Evolutionary conservation across 2,888 invertebrate genomes (phyloP), one percentile per base, ranked within the genome.

Genomic region (Pemphredon lugubris): DNA sequence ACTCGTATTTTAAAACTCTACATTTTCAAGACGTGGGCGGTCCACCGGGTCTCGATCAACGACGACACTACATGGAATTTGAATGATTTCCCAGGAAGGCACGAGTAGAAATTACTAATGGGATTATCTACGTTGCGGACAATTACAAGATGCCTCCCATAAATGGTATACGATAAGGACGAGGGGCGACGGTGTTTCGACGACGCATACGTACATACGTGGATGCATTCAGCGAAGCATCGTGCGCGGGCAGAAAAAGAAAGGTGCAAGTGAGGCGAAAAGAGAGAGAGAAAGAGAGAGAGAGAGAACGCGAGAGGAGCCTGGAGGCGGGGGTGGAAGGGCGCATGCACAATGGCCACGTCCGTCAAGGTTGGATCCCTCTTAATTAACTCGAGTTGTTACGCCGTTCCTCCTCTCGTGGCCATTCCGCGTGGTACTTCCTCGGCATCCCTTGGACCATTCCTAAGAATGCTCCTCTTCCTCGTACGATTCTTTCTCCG

Each of bases 341-440:
- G 70, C 77, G 79, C 69, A 53, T 66, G 82, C 82, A 87, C 87
- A 87, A 87, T 87, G 83, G 83, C 81, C 75, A 82, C 76, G 87
- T 86, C 86, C 85, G 83, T 87, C 87, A 86, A 86, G 81, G 72
- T 78, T 80, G 79, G 81, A 82, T 86, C 82, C n/a, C 84, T 86
- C 87, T 87, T 87, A 87, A 87, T 87, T 87, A 87, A 87, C 86
- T 85, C 81, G 83, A 81, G 79, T 83, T 80, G 81, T 69, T 79
- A 77, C 78, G 73, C 68, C 75, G 75, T 80, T 77, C 68, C 75
- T 82, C 57, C 67, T 75, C 71, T 75, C 65, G 71, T 66, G 77
- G 72, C 76, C 71, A 72, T 76, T 63, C 72, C 72, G 65, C 42
- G 54, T 53, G 63, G n/a, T 55, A 55, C 65, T 63, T 67, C 69